Evolutionary conservation across 2,113 vertebrate genomes (phyloP).

Genomic region (Struthidea cinerea): DNA sequence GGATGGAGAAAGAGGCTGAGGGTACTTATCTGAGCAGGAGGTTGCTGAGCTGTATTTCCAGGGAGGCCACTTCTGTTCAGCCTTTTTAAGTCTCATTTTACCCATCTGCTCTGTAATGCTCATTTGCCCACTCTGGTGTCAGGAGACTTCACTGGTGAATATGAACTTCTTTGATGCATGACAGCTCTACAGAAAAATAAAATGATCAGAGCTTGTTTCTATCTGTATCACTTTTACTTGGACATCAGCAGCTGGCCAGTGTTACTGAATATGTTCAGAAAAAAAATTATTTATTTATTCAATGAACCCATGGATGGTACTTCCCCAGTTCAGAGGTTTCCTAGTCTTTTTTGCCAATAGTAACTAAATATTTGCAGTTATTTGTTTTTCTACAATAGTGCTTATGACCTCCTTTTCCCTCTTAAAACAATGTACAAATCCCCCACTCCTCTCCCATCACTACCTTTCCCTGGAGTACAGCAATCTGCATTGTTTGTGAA

Average conservation of each 20-base stretch:
- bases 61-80: neutral
- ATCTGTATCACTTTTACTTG: neutral
- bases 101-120: neutral
- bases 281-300: neutral
- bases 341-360: neutral
- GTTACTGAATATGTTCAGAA: neutral
- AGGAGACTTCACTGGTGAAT: neutral
- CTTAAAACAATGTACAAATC: constrained; percentile 8
- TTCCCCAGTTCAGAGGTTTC: neutral
- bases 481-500: constrained; percentile 21
- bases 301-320: neutral
- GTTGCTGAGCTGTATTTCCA: neutral
- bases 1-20: neutral
- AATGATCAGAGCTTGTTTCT: neutral
- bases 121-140: neutral
- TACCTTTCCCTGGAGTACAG: neutral
- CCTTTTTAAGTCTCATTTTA: neutral
- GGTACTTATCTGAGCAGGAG: neutral
- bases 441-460: neutral
- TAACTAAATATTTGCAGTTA: neutral
- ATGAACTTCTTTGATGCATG: neutral
- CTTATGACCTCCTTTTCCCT: constrained; percentile 3
- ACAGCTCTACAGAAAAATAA: neutral
- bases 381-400: neutral
- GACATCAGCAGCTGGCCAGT: neutral